Base-by-base conservation (phyloP, 30 jellyfish, hydroid and myxozoan species). In the Aurelia coerulea region DNA sequence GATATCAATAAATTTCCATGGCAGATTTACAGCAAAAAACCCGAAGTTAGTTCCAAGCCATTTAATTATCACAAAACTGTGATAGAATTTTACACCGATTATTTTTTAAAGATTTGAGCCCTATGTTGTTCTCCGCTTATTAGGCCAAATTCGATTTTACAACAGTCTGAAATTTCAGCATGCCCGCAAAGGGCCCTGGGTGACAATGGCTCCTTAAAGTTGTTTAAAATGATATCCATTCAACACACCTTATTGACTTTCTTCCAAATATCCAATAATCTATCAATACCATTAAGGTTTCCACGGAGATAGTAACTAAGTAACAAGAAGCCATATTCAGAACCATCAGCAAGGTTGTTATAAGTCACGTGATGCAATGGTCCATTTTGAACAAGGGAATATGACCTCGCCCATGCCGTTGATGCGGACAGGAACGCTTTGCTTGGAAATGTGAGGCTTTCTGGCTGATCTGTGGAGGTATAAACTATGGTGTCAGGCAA, bases 311-410 rank as follows among this genome's bases (percentile, higher is more conserved):
- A 63, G 83, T 75, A 54, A 56, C 88, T 71, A 14, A 73, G 78
- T 66, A 74, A 46, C 68, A 85, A 3, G 51, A 85, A 46, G 56
- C 86, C 86, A 75, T 85, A 76, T 42, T 52, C 35, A 6, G 95
- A 85, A 10, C 95, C 95, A 73, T 85, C 89, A 17, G 95, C 95
- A 42, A 85, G 83, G 10, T 65, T 56, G 78, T 85, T 85, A 76
- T 34, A 85, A 7, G 91, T 46, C 12, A 41, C 52, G 74, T 54
- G 53, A 15, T 56, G 3, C 42, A 85, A 62, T 3, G 95, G 88
- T 54, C 74, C 78, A 14, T 46, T 51, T 2, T 12, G 2, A 2
- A 50, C 37, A 8, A 74, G 58, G 14, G 95, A 85, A 63, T 85
- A 85, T 35, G 88, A 74, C 33, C 65, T 17, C 1, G 70, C 17